phyloP scores from a whole-genome alignment of 2,888 invertebrate species.

The Lochmaea capreae region DNA sequence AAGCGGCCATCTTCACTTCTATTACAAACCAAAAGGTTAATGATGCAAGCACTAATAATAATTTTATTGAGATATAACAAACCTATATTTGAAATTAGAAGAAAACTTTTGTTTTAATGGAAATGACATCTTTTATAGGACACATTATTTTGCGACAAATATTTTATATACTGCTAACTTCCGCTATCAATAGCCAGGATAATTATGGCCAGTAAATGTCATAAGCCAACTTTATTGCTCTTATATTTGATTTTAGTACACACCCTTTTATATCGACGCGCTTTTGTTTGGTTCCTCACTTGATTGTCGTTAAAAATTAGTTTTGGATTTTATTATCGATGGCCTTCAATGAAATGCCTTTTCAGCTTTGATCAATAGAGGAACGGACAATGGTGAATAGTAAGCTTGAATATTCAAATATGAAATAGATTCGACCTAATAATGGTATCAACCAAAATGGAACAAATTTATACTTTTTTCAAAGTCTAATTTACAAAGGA shows the following conservation, averaged over 20 bases:
- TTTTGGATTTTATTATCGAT: constrained; percentile 23
- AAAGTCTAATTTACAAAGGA: too few species aligned
- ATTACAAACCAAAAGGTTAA: too few species aligned
- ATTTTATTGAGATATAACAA: not conserved
- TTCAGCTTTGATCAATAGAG: not conserved
- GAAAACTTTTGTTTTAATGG: not conserved
- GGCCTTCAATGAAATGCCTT: constrained; percentile 16
- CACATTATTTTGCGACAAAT: not conserved
- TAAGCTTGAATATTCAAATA: not conserved
- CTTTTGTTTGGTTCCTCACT: constrained; percentile 7
- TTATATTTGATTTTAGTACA: constrained; percentile 18
- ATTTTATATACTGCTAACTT: constrained; percentile 3
- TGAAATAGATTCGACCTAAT: too few species aligned
- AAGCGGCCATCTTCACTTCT: too few species aligned
- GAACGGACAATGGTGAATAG: not conserved
- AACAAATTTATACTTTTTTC: too few species aligned
- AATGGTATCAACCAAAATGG: too few species aligned
- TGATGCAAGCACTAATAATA: too few species aligned
- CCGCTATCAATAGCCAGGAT: not conserved
- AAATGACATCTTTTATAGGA: not conserved
- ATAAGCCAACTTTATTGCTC: constrained; percentile 13
- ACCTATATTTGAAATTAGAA: not conserved
- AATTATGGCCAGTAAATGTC: constrained; percentile 17
- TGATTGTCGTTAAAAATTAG: constrained; percentile 21
- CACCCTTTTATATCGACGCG: constrained; percentile 18